Percentiles rank a stretch among this genome's conserved stretches.
These are phyloP conservation scores for Monopterus albus DNA, from an alignment of 2,113 vertebrate genomes.

Conservation along the genomic window DNA sequence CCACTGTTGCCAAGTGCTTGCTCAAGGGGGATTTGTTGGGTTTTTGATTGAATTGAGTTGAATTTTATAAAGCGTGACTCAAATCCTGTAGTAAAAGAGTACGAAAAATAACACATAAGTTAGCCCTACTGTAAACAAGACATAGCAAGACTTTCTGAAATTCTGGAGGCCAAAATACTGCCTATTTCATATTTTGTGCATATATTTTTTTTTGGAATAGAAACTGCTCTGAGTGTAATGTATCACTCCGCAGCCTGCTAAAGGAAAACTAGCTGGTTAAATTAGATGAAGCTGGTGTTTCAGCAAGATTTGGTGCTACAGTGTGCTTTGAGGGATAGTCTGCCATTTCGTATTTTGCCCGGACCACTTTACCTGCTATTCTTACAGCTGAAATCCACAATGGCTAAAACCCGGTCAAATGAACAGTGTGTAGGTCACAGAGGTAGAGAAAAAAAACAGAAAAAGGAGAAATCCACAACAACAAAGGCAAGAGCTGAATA, in stretches of 20 bases:
- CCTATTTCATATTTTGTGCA: background rate
- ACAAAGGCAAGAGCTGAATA: conserved; percentile 70
- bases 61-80: too few species aligned
- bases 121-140: background rate
- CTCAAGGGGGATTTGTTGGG: too few species aligned
- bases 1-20: too few species aligned
- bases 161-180: background rate
- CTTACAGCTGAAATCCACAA: conserved; percentile 39
- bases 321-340: conserved; percentile 23
- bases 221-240: conserved; percentile 1
- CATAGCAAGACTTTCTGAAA: background rate
- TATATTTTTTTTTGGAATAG: conserved; percentile 17
- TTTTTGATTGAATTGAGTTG: too few species aligned
- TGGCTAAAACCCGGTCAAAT: conserved; percentile 67
- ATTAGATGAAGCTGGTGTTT: conserved; percentile 26
- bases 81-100: background rate
- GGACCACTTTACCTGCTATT: conserved; percentile 35
- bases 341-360: conserved; percentile 42
- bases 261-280: conserved; percentile 18
- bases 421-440: conserved; percentile 64
- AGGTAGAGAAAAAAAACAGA: conserved; percentile 46
- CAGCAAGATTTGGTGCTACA: conserved; percentile 9
- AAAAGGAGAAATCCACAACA: conserved; percentile 62
- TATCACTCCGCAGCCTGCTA: background rate
- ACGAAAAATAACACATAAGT: background rate